Conservation (phyloP, 2,797 vertebrate genomes). For the Cetoscarus ocellatus region DNA sequence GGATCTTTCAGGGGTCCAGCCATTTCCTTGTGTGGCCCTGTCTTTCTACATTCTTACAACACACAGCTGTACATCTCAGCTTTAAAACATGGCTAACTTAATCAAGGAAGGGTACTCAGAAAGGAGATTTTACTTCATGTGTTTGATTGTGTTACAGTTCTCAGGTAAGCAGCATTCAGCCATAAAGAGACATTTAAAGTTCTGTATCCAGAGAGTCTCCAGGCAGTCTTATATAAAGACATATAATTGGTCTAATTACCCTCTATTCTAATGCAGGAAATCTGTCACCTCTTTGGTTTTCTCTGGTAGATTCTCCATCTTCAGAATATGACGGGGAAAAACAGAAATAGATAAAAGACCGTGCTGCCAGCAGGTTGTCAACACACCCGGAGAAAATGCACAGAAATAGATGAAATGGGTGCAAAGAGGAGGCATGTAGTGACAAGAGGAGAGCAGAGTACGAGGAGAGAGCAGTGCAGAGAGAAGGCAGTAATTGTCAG, state of each 20-base stretch:
- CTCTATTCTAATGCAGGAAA: neutral
- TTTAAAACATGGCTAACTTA: no score
- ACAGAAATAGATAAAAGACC: neutral
- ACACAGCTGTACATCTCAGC: no score
- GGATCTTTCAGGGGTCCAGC: no score
- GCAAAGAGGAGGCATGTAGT: neutral
- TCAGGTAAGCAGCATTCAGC: no score
- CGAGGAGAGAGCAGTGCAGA: no score
- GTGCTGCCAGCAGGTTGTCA: neutral
- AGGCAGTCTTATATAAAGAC: neutral
- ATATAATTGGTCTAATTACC: neutral
- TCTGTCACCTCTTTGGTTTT: neutral
- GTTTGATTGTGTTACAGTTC: no score
- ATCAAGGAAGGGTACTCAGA: no score
- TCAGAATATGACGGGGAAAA: neutral
- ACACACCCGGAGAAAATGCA: constrained; percentile 5
- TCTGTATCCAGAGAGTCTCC: neutral
- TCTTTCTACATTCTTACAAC: no score
- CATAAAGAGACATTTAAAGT: no score
- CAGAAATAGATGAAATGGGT: constrained; percentile 28
- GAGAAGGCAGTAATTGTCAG: constrained; percentile 18
- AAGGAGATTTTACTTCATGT: no score
- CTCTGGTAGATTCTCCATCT: neutral
- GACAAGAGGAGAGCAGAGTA: constrained; percentile 5
- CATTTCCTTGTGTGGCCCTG: no score